Percentiles rank a stretch among this genome's conserved stretches.
phyloP scores from a whole-genome alignment of 2,113 vertebrate species.

The Aramus guarauna region DNA sequence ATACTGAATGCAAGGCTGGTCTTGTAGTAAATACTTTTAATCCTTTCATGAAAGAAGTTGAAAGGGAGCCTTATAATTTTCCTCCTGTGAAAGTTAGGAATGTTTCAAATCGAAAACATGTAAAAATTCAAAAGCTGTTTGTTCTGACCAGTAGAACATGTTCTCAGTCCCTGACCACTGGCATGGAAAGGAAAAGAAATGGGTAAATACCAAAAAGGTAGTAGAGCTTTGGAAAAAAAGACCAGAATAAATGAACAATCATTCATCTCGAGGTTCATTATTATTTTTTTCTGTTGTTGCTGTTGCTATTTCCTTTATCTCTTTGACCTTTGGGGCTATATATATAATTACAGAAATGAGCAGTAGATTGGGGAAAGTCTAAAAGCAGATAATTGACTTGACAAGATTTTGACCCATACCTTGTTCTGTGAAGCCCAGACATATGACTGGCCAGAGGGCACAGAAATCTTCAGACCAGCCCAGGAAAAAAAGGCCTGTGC shows the following conservation, averaged over 20 bases:
- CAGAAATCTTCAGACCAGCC: neutral
- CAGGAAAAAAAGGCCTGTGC: neutral
- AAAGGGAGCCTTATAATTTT: neutral
- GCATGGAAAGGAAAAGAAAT: neutral
- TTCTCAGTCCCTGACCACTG: neutral
- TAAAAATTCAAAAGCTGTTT: conserved; percentile 18
- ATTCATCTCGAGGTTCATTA: neutral
- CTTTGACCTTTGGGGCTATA: neutral
- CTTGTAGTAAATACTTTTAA: neutral
- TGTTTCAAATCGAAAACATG: neutral
- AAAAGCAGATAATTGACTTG: neutral
- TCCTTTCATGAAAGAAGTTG: neutral
- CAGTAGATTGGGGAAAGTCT: neutral
- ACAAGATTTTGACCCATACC: neutral
- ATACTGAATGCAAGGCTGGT: neutral
- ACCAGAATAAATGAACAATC: neutral
- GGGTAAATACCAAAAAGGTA: neutral
- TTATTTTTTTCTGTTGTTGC: neutral
- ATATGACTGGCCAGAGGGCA: neutral
- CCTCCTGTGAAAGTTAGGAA: neutral
- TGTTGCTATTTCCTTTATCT: neutral
- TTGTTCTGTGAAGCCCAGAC: neutral
- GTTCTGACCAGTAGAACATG: neutral
- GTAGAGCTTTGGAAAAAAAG: neutral
- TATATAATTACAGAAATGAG: neutral